Evolutionary conservation across 2,113 vertebrate genomes (phyloP).

Genomic region (Pheucticus melanocephalus): DNA sequence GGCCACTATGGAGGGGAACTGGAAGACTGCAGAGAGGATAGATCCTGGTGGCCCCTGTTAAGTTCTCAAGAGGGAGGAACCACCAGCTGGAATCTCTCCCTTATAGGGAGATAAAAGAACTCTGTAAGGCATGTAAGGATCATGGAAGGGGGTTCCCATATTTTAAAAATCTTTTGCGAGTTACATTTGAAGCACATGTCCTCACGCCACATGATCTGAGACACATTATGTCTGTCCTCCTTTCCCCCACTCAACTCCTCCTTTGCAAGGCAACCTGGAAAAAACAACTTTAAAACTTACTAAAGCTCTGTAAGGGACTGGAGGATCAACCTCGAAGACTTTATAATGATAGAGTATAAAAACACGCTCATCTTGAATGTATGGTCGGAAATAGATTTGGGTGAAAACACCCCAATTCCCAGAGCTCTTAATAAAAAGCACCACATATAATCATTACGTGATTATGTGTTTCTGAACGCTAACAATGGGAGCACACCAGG

Average conservation of each 20-base stretch:
- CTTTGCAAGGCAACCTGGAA: neutral
- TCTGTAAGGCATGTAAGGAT: neutral
- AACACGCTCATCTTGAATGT: too few species aligned
- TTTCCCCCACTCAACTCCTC: neutral
- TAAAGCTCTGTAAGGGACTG: neutral
- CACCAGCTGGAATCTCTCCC: neutral
- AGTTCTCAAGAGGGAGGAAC: neutral
- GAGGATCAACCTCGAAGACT: neutral
- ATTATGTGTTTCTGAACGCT: too few species aligned
- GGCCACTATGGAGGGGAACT: neutral
- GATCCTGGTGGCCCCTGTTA: neutral
- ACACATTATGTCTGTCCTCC: neutral
- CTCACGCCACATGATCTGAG: neutral
- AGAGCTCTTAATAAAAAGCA: too few species aligned
- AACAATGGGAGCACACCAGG: neutral
- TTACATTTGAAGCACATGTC: neutral
- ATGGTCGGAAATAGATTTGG: too few species aligned
- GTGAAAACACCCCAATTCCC: too few species aligned
- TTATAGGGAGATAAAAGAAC: neutral
- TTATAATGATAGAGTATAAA: too few species aligned
- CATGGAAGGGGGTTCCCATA: neutral
- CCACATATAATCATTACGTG: too few species aligned
- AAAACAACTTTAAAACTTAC: neutral
- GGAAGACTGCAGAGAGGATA: neutral
- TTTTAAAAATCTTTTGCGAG: neutral